Conservation (phyloP, 92 coral and sea anemone species). For the Epizoanthus rinbou region DNA sequence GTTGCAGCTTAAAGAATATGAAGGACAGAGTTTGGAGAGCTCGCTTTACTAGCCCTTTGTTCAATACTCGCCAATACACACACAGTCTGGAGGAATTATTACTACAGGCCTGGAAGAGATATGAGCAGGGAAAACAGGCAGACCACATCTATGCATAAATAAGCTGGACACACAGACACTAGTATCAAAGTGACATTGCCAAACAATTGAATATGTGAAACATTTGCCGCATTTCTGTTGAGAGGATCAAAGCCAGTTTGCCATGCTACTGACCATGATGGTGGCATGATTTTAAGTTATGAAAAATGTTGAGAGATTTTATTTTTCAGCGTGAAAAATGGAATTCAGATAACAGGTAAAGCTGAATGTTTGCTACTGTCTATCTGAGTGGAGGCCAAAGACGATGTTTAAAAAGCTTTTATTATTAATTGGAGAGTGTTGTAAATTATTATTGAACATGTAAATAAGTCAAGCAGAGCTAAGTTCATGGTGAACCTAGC, state of each 20-base stretch:
- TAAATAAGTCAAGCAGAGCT: conserved; percentile 3
- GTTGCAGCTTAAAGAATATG: conserved; percentile 66
- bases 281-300: not conserved
- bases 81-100: conserved; percentile 81
- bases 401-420: conserved; percentile 29
- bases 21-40: conserved; percentile 88
- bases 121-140: conserved; percentile 63
- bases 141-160: conserved; percentile 70
- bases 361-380: conserved; percentile 8
- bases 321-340: conserved; percentile 35
- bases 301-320: conserved; percentile 6
- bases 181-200: not conserved
- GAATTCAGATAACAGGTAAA: conserved; percentile 6
- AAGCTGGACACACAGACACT: not conserved
- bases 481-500: not conserved
- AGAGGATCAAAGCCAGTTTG: not conserved
- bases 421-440: not conserved
- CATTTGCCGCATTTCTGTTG: not conserved
- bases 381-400: not conserved
- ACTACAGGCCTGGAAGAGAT: conserved; percentile 86
- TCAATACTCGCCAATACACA: conserved; percentile 90
- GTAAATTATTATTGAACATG: conserved; percentile 18
- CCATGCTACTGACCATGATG: not conserved
- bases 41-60: conserved; percentile 85
- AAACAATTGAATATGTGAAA: not conserved